phyloP scores from a whole-genome alignment of 2,113 vertebrate species.

The Mionectes macconnelli region DNA sequence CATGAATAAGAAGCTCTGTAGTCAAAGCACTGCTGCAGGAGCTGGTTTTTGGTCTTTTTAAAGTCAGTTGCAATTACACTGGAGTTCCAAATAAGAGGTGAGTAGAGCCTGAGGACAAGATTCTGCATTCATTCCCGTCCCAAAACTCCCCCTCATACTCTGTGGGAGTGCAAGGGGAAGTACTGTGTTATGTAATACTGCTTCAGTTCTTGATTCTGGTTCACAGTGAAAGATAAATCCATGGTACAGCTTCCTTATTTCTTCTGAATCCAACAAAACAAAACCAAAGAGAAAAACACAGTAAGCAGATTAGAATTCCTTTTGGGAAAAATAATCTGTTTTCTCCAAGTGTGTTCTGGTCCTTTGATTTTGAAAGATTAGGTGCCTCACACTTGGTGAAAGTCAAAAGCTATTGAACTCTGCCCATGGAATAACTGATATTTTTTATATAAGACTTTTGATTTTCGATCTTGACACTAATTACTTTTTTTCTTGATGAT shows the following conservation, averaged over 20 bases:
- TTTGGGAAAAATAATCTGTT: neutral
- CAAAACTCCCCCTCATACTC: neutral
- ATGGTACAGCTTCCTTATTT: neutral
- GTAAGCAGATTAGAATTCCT: neutral
- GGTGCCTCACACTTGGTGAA: neutral
- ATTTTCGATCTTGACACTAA: neutral
- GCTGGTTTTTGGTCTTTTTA: neutral
- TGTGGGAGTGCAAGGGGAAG: neutral
- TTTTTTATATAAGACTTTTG: neutral
- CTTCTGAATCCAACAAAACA: neutral
- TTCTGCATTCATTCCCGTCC: constrained; percentile 9
- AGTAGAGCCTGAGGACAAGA: constrained; percentile 33
- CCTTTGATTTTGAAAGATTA: constrained; percentile 7
- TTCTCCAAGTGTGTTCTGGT: neutral
- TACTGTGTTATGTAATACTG: neutral
- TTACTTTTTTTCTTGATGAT: neutral
- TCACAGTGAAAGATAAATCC: neutral
- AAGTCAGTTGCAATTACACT: constrained; percentile 25
- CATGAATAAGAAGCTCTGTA: constrained; percentile 44
- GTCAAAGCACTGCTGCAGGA: constrained; percentile 32
- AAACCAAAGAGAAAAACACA: neutral
- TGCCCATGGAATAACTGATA: neutral
- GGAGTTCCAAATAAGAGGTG: constrained; percentile 10
- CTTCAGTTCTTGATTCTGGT: neutral
- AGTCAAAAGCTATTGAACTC: neutral